These are phyloP conservation scores for Venustoraphidia nigricollis DNA, from an alignment of 2,888 invertebrate genomes.

Conservation along the genomic window DNA sequence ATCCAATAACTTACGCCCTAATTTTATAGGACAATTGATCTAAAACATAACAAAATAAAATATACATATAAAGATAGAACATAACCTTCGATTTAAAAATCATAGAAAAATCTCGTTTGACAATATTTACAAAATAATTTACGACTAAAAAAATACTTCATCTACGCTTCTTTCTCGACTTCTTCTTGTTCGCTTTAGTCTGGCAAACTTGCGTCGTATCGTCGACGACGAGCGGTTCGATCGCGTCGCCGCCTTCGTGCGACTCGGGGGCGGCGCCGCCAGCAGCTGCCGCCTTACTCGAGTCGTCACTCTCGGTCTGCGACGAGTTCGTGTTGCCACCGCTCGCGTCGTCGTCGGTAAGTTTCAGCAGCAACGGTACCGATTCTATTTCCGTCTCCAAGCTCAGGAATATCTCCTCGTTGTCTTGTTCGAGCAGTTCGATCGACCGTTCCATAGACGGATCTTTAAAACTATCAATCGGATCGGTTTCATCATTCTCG, in stretches of 20 bases:
- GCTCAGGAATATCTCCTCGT: conserved; percentile 3
- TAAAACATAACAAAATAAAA: no score
- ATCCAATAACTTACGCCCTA: no score
- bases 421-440: neutral
- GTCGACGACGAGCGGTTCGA: no score
- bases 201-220: conserved; percentile 12
- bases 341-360: conserved; percentile 39
- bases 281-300: conserved; percentile 12
- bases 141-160: conserved; percentile 21
- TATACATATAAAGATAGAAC: no score
- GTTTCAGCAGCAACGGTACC: neutral
- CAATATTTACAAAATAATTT: neutral
- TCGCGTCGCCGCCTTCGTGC: conserved; percentile 24
- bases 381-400: neutral
- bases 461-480: neutral
- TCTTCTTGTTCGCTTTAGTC: conserved; percentile 31
- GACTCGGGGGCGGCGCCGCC: conserved; percentile 16
- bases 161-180: conserved; percentile 45
- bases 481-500: neutral
- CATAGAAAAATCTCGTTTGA: neutral
- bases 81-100: neutral
- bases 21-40: no score
- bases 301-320: conserved; percentile 38
- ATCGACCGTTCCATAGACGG: neutral
- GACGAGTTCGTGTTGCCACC: conserved; percentile 24